Evolutionary conservation across 2,113 vertebrate species (phyloP), one percentile per base, ranked within the genome.

Genomic region (Heterotilapia buettikoferi): DNA sequence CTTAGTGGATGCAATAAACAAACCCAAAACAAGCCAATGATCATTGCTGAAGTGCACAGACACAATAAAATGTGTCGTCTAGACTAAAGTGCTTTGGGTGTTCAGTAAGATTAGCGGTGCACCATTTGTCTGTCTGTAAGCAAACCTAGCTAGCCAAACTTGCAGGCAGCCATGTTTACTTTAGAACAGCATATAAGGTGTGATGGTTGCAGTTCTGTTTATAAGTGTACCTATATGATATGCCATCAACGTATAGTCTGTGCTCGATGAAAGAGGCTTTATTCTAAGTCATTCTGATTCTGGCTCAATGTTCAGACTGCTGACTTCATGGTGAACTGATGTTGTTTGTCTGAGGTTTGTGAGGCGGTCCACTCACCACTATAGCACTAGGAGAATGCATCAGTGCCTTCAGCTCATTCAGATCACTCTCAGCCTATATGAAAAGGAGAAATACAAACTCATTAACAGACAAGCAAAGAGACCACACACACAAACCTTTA

Each of bases 361-460:
- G 24, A 18, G 5, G 63, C 6, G 38, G 19, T 33, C 6, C 66
- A 96, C 98, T 98, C 97, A 99, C 98, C 98, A 99, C 97, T 94
- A 99, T 97, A 95, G 98, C 98, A 95, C 98, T 97, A 90, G 98
- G 98, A 96, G 98, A 99, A 96, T 98, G 98, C 97, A 99, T 98
- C 97, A 99, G 96, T 89, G 98, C 97, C 97, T 99, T 99, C 94
- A 99, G 96, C 94, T 99, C 98, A 95, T 99, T 99, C 95, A 99
- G 96, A 94, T 99, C 98, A 94, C 98, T 99, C 96, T 99, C 98
- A 94, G 98, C 98, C 98, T 99, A 94, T 88, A 93, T 89, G 93
- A 95, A 95, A 83, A 94, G 90, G 95, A 93, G 91, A 84, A 95
- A 90, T 94, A 85, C 6, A 18, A 2, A 18, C 66, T 43, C 24